Percentiles rank a stretch among this genome's conserved stretches.
These are phyloP conservation scores for Himantopus leucocephalus DNA, from an alignment of 2,113 vertebrate species.

Conservation along the genomic window DNA sequence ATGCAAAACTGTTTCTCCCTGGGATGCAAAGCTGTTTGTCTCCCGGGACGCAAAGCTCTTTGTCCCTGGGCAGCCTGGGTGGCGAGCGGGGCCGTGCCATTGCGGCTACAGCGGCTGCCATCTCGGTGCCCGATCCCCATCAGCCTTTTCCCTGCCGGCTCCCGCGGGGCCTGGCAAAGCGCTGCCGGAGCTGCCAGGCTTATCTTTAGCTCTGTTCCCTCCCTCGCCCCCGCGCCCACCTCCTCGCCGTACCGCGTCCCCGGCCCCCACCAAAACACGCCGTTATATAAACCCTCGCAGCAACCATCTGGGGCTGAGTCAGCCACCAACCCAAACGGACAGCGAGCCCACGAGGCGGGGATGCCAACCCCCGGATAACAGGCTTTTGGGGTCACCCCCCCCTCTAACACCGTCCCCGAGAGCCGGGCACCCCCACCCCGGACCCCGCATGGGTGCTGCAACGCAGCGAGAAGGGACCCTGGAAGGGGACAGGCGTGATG, in stretches of 20 bases:
- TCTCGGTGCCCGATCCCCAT: neutral
- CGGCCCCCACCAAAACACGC: conserved; percentile 56
- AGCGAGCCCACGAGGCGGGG: neutral
- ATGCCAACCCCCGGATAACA: neutral
- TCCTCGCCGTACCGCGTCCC: conserved; percentile 43
- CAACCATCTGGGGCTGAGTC: conserved; percentile 62
- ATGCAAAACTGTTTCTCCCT: neutral
- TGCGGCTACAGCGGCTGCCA: neutral
- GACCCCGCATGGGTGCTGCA: fast-evolving
- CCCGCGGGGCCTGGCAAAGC: conserved; percentile 19
- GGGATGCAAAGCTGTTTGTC: neutral
- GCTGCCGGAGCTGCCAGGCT: conserved; percentile 36
- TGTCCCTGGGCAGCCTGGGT: neutral
- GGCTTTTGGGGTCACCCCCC: neutral
- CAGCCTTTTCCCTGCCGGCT: conserved; percentile 20
- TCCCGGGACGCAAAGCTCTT: neutral
- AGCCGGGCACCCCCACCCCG: fast-evolving
- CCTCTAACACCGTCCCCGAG: fast-evolving
- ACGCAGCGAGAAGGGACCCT: neutral
- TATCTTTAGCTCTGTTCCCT: conserved; percentile 69
- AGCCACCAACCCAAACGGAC: conserved; percentile 33
- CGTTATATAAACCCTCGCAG: conserved; percentile 14
- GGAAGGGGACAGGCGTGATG: neutral
- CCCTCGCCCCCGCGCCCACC: conserved; percentile 57
- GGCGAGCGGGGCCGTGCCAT: neutral